phyloP scores from a whole-genome alignment of 2,888 invertebrate genomes.

The Caenorhabditis macrosperma region DNA sequence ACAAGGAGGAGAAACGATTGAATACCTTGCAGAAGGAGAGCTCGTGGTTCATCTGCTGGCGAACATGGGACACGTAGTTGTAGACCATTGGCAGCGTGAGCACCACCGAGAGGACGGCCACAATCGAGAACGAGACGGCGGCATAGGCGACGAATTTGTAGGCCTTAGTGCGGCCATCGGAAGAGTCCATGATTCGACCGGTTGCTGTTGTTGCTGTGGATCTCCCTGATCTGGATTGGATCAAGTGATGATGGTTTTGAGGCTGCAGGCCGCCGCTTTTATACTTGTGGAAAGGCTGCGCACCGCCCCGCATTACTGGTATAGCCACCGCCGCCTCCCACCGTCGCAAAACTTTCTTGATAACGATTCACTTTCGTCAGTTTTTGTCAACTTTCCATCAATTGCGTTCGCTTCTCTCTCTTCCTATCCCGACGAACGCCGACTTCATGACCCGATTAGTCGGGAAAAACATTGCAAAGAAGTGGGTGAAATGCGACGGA shows the following conservation, averaged over 20 bases:
- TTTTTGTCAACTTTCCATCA: conserved; percentile 58
- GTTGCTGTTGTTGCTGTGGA: conserved; percentile 27
- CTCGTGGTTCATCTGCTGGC: conserved; percentile 68
- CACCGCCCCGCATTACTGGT: conserved; percentile 39
- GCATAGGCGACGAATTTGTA: conserved; percentile 76
- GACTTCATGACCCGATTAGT: conserved; percentile 13
- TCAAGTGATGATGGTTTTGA: conserved; percentile 59
- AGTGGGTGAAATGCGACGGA: conserved; percentile 11
- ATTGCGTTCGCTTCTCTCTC: conserved; percentile 26
- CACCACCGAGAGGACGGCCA: conserved; percentile 72
- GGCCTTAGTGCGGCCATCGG: conserved; percentile 72
- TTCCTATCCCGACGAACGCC: not conserved
- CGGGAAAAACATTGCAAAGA: conserved; percentile 26
- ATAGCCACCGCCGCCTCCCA: conserved; percentile 11
- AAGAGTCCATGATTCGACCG: conserved; percentile 52
- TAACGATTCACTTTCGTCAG: conserved; percentile 57
- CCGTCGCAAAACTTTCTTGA: conserved; percentile 44
- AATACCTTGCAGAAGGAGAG: conserved; percentile 68
- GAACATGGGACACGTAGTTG: conserved; percentile 69
- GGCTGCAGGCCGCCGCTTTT: conserved; percentile 28
- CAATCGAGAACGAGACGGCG: conserved; percentile 72
- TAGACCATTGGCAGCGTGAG: conserved; percentile 74
- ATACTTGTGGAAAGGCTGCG: conserved; percentile 16
- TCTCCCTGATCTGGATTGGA: conserved; percentile 58
- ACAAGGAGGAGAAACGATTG: not conserved